Evolutionary conservation across 2,797 vertebrate genomes (phyloP).

Genomic region (Ptychobarbus kaznakovi): DNA sequence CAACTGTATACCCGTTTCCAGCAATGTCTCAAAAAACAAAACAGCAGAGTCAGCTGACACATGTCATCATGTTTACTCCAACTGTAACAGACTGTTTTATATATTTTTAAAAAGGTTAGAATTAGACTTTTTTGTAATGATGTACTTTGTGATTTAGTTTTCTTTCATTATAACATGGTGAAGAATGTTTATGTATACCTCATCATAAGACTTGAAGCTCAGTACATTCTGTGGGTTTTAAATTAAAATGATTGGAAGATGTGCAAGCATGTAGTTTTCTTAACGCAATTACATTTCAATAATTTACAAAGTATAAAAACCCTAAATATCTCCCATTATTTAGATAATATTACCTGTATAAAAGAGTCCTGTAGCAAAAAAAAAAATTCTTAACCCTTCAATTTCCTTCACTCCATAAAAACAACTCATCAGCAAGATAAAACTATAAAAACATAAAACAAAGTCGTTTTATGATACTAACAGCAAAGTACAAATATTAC

Average conservation of each 20-base stretch:
- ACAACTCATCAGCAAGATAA: slow-evolving; percentile 36
- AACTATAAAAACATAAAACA: slow-evolving; percentile 56
- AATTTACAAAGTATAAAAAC: slow-evolving; percentile 50
- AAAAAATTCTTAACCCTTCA: slow-evolving; percentile 48
- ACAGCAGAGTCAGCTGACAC: slow-evolving; percentile 7
- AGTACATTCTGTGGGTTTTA: slow-evolving; percentile 51
- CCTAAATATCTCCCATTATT: slow-evolving; percentile 56
- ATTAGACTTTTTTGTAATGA: slow-evolving; percentile 67
- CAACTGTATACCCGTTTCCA: not conserved
- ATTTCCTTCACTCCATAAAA: slow-evolving; percentile 57
- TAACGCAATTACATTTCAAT: not conserved
- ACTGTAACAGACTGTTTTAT: slow-evolving; percentile 53
- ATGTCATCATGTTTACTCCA: slow-evolving; percentile 7
- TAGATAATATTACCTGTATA: slow-evolving; percentile 74
- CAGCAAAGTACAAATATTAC: slow-evolving; percentile 60
- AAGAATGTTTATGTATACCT: slow-evolving; percentile 66
- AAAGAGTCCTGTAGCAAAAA: slow-evolving; percentile 58
- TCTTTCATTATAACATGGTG: slow-evolving; percentile 61
- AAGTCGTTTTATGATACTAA: slow-evolving; percentile 56
- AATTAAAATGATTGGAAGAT: slow-evolving; percentile 52
- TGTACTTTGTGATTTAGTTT: slow-evolving; percentile 71
- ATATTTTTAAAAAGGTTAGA: slow-evolving; percentile 52
- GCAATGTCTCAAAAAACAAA: slow-evolving; percentile 10
- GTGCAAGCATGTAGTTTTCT: slow-evolving; percentile 11
- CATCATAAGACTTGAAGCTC: slow-evolving; percentile 63